Conservation (phyloP, 2,797 vertebrate genomes). For the Phalloptychus januarius region DNA sequence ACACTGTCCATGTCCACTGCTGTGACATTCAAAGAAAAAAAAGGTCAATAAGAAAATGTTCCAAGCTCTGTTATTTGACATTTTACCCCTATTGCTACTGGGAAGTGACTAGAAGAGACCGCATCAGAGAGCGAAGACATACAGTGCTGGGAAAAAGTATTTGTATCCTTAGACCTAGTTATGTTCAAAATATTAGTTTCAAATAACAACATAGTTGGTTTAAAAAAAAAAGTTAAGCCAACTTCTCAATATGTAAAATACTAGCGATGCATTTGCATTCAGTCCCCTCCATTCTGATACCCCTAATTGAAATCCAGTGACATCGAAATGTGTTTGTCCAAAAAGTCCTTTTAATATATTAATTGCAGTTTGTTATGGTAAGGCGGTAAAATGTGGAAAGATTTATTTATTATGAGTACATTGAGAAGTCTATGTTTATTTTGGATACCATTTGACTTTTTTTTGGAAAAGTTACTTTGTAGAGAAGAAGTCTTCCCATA, state of each 20-base stretch:
- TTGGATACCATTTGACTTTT: neutral
- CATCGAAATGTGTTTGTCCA: neutral
- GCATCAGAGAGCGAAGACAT: neutral
- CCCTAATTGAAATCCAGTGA: neutral
- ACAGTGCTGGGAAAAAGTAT: neutral
- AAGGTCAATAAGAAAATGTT: constrained; percentile 27
- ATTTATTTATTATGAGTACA: neutral
- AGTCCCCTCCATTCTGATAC: neutral
- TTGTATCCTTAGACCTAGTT: neutral
- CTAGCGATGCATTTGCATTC: neutral
- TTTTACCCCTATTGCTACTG: constrained; percentile 23
- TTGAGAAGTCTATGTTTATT: neutral
- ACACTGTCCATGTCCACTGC: constrained; percentile 13
- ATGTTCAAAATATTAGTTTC: neutral
- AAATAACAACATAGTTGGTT: neutral
- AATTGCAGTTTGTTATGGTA: neutral
- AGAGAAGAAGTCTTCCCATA: constrained; percentile 51
- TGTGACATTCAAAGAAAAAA: constrained; percentile 35
- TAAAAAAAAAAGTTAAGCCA: neutral
- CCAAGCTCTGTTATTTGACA: constrained; percentile 16
- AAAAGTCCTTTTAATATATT: neutral
- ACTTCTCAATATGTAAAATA: neutral
- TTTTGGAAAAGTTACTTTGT: constrained; percentile 23
- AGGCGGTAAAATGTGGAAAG: neutral
- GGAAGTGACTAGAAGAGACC: constrained; percentile 18